Evolutionary conservation across 2,797 vertebrate genomes (phyloP), one percentile per base, ranked within the genome.

Genomic region (Apodemus agrarius): DNA sequence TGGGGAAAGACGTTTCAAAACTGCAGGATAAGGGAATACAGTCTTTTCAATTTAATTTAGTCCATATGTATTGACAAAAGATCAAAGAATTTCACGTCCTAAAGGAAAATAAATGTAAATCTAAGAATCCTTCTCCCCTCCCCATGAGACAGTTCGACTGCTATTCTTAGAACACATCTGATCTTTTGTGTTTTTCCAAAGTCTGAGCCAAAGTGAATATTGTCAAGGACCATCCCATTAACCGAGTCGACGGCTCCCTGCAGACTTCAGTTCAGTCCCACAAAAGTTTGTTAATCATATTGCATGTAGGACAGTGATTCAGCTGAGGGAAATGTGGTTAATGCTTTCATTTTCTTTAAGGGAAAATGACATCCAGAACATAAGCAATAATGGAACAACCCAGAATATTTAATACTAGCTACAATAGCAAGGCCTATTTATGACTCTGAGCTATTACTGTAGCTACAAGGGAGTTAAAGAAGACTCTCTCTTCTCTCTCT

Each of bases 111-210:
- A 75, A 57, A 69, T 4, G n/a, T 57, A 81, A 74, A 2, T 37
- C 9, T 67, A 96, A 95, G 75, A 89, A 79, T 76, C 74, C 6
- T 85, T 17, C 88, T 75, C 91, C n/a, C 43, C 49, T 17, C 5
- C 40, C 43, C 59, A n/a, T 3, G 46, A 92, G 83, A 87, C 4
- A 61, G 6, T 29, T 95, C 46, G 22, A 46, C 40, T 80, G 40
- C 92, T 96, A 74, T 93, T 95, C 46, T 97, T 83, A 83, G 31
- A 76, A 43, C 46, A 12, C 14, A 74, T 98, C 96, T 95, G 37
- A 69, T 90, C 4, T 95, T 90, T 89, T 31, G 12, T 63, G 40
- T 90, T 94, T 43, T 93, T 17, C 63, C 95, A 65, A 65, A 79
- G 86, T 78, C 37, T 78, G 94, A 93, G 75, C 34, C 76, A 96